Percentiles rank a stretch among this genome's conserved stretches.
Conservation (phyloP, 30 jellyfish, hydroid and myxozoan genomes). For the Aurelia sp. region DNA sequence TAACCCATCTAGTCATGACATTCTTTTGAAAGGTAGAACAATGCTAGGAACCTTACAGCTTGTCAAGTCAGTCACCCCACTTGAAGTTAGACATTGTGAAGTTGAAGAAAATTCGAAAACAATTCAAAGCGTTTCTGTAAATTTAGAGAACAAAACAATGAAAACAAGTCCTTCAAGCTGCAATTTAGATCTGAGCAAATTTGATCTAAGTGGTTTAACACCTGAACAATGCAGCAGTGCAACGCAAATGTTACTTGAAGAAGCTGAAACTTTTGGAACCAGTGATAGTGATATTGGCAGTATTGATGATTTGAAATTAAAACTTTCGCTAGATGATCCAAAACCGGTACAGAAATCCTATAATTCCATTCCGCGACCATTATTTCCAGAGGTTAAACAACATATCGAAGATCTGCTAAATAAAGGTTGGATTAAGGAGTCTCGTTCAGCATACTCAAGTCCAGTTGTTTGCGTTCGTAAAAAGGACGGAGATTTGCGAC, state of each 20-base stretch:
- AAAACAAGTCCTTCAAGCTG: too few relatives aligned
- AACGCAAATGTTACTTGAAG: not conserved
- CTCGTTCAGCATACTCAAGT: too few relatives aligned
- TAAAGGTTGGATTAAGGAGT: constrained; percentile 37
- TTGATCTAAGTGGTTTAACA: constrained; percentile 13
- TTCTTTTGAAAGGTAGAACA: not conserved
- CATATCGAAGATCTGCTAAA: constrained; percentile 41
- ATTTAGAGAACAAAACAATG: too few relatives aligned
- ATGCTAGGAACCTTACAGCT: constrained; percentile 14
- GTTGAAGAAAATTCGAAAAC: not conserved
- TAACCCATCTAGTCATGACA: not conserved
- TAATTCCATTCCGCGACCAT: constrained; percentile 30
- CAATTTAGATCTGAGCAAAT: not conserved
- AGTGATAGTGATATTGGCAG: constrained; percentile 44
- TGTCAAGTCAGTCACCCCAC: constrained; percentile 22
- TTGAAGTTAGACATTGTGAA: not conserved
- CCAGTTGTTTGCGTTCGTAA: too few relatives aligned
- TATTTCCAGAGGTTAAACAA: constrained; percentile 21
- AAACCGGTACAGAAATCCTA: constrained; percentile 46
- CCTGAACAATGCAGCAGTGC: constrained; percentile 16
- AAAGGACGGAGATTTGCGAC: too few relatives aligned
- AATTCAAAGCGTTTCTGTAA: too few relatives aligned
- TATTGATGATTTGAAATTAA: constrained; percentile 9
- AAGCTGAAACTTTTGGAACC: constrained; percentile 7
- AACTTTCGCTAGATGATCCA: constrained; percentile 25